Percentiles rank a stretch among this genome's conserved stretches.
phyloP scores from a whole-genome alignment of 2,113 vertebrate genomes.

The Cyphomyrus plagiostoma region DNA sequence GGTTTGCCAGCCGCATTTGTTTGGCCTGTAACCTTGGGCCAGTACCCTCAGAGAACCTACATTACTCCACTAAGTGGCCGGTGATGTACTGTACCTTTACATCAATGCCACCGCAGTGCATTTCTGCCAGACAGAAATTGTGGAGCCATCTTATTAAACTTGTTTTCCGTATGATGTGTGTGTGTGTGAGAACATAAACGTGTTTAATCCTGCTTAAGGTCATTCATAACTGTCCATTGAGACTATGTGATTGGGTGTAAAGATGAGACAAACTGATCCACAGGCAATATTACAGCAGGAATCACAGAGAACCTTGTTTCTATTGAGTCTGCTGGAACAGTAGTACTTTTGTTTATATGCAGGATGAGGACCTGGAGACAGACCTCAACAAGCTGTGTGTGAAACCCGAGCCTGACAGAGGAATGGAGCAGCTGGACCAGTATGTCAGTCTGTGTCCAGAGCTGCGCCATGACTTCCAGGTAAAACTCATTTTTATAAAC shows the following conservation, averaged over 20 bases:
- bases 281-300: neutral
- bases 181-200: neutral
- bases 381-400: slow-evolving; percentile 67
- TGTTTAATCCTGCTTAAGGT: slow-evolving; percentile 39
- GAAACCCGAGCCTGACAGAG: slow-evolving; percentile 61
- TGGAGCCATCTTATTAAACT: slow-evolving; percentile 43
- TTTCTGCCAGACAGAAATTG: slow-evolving; percentile 54
- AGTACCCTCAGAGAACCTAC: slow-evolving; percentile 35
- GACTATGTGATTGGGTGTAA: neutral
- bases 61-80: slow-evolving; percentile 47
- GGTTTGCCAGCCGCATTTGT: slow-evolving; percentile 18
- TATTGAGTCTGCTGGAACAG: neutral
- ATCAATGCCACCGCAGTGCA: slow-evolving; percentile 43
- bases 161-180: slow-evolving; percentile 46
- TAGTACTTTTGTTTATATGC: neutral
- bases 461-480: slow-evolving; percentile 69
- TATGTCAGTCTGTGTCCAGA: slow-evolving; percentile 72
- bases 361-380: slow-evolving; percentile 89
- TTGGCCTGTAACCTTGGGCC: slow-evolving; percentile 36
- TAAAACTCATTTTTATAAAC: slow-evolving; percentile 33
- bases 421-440: slow-evolving; percentile 65
- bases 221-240: slow-evolving; percentile 47
- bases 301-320: neutral
- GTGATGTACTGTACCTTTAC: slow-evolving; percentile 51
- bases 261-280: neutral